phyloP scores from a whole-genome alignment of 1,140 invertebrate genomes.

The Bicyclus anynana region DNA sequence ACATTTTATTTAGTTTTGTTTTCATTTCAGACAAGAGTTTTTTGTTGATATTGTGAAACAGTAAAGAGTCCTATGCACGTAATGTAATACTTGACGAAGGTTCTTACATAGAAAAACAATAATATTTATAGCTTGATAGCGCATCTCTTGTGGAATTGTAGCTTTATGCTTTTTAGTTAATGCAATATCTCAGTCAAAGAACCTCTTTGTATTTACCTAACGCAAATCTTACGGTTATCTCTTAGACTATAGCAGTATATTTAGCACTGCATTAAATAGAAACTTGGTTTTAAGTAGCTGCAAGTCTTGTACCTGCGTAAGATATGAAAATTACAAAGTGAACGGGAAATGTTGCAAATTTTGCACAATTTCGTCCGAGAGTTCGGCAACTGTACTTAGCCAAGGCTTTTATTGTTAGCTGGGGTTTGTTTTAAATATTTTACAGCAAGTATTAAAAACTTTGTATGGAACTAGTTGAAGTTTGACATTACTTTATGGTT shows the following conservation, averaged over 20 bases:
- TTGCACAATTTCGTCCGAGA: conserved; percentile 4
- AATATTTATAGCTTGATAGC: too few relatives aligned
- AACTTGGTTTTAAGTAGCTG: conserved; percentile 15
- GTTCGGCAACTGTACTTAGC: conserved; percentile 3
- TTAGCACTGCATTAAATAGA: conserved; percentile 18
- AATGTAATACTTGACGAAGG: too few relatives aligned
- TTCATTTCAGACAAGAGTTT: too few relatives aligned
- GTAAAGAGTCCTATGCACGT: too few relatives aligned
- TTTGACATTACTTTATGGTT: too few relatives aligned
- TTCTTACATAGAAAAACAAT: too few relatives aligned
- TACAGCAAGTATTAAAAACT: neutral
- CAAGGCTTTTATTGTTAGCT: neutral
- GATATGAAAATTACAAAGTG: conserved; percentile 20
- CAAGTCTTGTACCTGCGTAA: conserved; percentile 16
- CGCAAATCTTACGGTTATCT: neutral
- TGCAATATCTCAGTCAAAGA: too few relatives aligned
- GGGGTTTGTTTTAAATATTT: conserved; percentile 3
- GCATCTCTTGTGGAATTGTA: too few relatives aligned
- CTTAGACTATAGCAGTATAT: conserved; percentile 4
- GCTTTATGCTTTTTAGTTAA: too few relatives aligned
- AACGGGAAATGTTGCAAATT: conserved; percentile 15
- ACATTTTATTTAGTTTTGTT: too few relatives aligned
- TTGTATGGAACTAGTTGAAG: neutral
- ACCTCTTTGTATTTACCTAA: too few relatives aligned
- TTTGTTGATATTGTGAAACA: too few relatives aligned